phyloP scores from a whole-genome alignment of 2,113 vertebrate species.

The Percina caprodes region DNA sequence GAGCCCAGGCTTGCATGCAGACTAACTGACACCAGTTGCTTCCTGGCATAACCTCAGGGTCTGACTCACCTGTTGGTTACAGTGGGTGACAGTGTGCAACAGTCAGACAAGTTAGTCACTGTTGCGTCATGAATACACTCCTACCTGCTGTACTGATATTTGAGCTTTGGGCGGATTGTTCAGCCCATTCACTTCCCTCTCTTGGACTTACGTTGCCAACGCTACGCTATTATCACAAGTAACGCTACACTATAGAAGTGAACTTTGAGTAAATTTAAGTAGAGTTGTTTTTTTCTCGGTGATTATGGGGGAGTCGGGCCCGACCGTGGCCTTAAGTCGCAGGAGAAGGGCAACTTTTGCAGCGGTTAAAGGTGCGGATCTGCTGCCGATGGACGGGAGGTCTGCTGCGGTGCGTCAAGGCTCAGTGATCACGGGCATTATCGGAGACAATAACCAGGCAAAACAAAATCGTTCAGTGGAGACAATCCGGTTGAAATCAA shows the following conservation, averaged over 20 bases:
- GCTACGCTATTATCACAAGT: neutral
- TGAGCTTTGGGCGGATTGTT: slow-evolving; percentile 45
- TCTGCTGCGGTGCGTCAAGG: slow-evolving; percentile 19
- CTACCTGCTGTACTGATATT: slow-evolving; percentile 32
- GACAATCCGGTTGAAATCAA: neutral
- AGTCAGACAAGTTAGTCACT: neutral
- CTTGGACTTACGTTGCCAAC: no score
- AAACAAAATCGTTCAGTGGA: slow-evolving; percentile 39
- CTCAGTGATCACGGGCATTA: neutral
- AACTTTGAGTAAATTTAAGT: neutral
- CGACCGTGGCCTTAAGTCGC: slow-evolving; percentile 5
- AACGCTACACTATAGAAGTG: neutral
- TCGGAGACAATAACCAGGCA: neutral
- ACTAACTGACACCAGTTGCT: neutral
- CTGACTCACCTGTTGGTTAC: slow-evolving; percentile 31
- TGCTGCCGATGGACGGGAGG: slow-evolving; percentile 46
- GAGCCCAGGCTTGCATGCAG: neutral
- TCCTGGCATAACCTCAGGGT: neutral
- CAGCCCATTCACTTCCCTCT: slow-evolving; percentile 37
- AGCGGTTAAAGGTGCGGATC: neutral
- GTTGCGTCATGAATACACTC: slow-evolving; percentile 36
- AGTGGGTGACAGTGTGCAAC: neutral
- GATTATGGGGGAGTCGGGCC: slow-evolving; percentile 61
- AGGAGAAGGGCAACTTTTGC: slow-evolving; percentile 62
- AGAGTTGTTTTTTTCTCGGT: neutral